phyloP scores from a whole-genome alignment of 2,113 vertebrate species.

The Stigmatopora argus region DNA sequence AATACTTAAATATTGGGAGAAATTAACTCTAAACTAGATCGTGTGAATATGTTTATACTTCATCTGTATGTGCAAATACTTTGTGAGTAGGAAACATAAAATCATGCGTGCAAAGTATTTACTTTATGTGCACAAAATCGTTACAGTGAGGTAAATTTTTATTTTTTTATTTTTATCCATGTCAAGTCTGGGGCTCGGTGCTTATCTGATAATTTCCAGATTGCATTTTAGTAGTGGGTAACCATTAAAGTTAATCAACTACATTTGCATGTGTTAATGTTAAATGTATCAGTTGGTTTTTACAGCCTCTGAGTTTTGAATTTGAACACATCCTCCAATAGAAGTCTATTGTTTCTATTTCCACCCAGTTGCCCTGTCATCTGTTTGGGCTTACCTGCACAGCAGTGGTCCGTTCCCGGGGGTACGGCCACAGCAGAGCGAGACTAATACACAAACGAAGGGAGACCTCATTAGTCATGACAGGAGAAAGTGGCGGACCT shows the following conservation, averaged over 20 bases:
- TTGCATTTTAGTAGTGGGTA: not conserved
- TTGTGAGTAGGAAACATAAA: too few relatives aligned
- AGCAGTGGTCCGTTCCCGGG: conserved; percentile 58
- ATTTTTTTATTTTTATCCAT: not conserved
- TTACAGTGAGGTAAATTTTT: not conserved
- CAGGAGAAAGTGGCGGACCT: conserved; percentile 60
- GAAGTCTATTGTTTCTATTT: conserved; percentile 53
- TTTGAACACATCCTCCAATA: conserved; percentile 34
- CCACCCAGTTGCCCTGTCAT: conserved; percentile 48
- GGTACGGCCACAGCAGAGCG: conserved; percentile 58
- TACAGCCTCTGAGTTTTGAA: not conserved
- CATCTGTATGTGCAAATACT: too few relatives aligned
- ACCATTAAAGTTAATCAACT: not conserved
- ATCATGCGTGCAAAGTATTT: too few relatives aligned
- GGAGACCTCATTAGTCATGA: conserved; percentile 69
- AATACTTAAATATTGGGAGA: conserved; percentile 13
- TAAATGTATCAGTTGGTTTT: not conserved
- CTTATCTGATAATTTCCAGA: not conserved
- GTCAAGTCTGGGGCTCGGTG: not conserved
- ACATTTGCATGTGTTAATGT: not conserved
- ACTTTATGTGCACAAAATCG: too few relatives aligned
- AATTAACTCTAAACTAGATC: conserved; percentile 56
- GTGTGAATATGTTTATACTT: not conserved
- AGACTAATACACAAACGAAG: conserved; percentile 66
- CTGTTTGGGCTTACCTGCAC: conserved; percentile 63